These are phyloP conservation scores for Trypoxylon attenuatum DNA, from an alignment of 2,888 invertebrate genomes.

Conservation along the genomic window DNA sequence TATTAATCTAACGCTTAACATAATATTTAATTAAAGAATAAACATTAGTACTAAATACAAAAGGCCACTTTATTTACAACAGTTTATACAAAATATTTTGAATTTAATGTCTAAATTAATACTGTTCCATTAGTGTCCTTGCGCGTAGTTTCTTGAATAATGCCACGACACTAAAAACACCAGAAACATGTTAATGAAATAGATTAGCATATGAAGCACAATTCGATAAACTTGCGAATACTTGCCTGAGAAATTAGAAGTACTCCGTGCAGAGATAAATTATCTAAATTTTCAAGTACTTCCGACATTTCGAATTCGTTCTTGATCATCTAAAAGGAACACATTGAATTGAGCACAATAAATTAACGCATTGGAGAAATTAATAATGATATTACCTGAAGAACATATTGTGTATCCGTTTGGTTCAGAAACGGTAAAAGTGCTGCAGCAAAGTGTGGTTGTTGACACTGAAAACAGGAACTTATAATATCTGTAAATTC, in stretches of 20 bases:
- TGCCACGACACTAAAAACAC: slow-evolving; percentile 49
- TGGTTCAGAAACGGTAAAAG: slow-evolving; percentile 62
- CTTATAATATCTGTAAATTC: slow-evolving; percentile 52
- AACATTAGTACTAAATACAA: background rate
- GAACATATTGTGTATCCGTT: slow-evolving; percentile 43
- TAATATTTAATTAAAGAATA: slow-evolving; percentile 1
- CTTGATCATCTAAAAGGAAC: slow-evolving; percentile 49
- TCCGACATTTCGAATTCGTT: slow-evolving; percentile 25
- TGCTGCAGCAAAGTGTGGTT: slow-evolving; percentile 60
- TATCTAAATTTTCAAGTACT: slow-evolving; percentile 45
- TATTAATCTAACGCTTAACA: background rate
- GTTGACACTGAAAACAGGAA: slow-evolving; percentile 56
- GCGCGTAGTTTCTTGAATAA: slow-evolving; percentile 43
- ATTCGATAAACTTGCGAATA: slow-evolving; percentile 5
- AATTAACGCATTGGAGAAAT: no score
- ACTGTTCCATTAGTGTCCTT: no score
- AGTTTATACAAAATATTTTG: background rate
- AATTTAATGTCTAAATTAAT: background rate
- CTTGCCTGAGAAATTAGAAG: slow-evolving; percentile 57
- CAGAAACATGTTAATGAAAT: slow-evolving; percentile 1
- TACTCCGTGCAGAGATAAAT: slow-evolving; percentile 55
- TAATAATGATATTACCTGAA: slow-evolving; percentile 49
- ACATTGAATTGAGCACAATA: slow-evolving; percentile 11
- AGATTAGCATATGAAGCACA: background rate
- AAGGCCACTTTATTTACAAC: background rate